Base-by-base conservation (phyloP, 2,888 invertebrate genomes). In the Ectemnius cavifrons region DNA sequence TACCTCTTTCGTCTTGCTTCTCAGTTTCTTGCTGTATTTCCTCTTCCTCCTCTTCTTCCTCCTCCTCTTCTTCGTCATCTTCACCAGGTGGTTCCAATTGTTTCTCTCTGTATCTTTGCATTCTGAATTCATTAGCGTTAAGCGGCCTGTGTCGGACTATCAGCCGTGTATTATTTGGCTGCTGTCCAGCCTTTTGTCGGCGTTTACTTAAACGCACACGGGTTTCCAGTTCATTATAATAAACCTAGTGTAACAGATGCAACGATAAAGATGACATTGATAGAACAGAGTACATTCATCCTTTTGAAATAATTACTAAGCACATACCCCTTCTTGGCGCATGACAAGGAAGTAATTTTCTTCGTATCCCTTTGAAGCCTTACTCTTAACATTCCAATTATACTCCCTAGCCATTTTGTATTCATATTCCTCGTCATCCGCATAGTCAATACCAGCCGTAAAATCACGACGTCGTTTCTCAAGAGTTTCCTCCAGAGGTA, bases 371-470 rank as follows among this genome's bases (percentile, higher is more conserved):
- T 96, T 96, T 0, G 96, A 96, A 0, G 97, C 95, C 91, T 99
- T 99, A 91, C 98, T 99, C 91, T 99, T 99, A 20, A 99, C 99
- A 89, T 98, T 99, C 99, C 99, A 99, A 90, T 98, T 99, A 91
- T 99, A 99, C 89, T 99, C 99, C 77, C 99, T 93, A 0, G 98
- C 97, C 95, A 99, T 97, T 91, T 97, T 96, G 88, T 99, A 99
- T 85, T 99, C 98, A 87, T 99, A 99, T 67, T 97, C 96, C 81
- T 97, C 96, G 0, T 96, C 97, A 59, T 98, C 98, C 88, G 95
- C 94, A 89, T 97, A 98, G 0, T 96, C 94, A 18, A 96, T 92
- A 37, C 92, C 93, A 61, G 95, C 95, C 0, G 93, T 92, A 63
- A 95, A 93, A 87, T 99, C 99, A 57, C 95, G 93, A 69, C 97